Evolutionary conservation across 2,113 vertebrate species (phyloP), one percentile per base, ranked within the genome.

Genomic region (Ammodramus savannarum): DNA sequence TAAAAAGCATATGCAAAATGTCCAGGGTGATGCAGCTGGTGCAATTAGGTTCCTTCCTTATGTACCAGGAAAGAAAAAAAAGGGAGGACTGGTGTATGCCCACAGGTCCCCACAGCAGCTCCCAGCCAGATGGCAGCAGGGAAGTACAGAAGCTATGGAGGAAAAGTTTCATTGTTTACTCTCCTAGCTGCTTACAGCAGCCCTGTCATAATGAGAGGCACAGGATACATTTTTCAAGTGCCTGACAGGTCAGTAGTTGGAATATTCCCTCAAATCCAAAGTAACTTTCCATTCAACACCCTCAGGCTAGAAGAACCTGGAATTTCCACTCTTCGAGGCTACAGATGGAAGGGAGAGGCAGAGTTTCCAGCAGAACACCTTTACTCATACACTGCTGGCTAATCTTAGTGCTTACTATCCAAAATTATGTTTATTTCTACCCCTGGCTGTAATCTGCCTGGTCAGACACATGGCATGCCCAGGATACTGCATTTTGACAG

Each of bases 91-190:
- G 71, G 66, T 58, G 65, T 16, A 36, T 59, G 67, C 78, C 89
- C 68, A 29, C 2, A n/a, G 54, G 66, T 73, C 69, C 77, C 44
- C 0, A 0, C 0, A 3, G 89, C 85, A 87, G 81, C 63, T 85
- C 82, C 85, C 78, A 80, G 93, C 31, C 89, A 91, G 93, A 96
- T 63, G 87, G 95, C 82, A 83, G 76, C 62, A 76, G 87, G 29
- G 20, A 90, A 92, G 36, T 18, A 32, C 20, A 61, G 84, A 38
- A 61, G 34, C 72, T 82, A 23, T 0, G 0, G 58, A 49, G 31
- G 65, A 55, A 23, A 89, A 82, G 61, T 81, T 85, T 72, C 76
- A 77, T 90, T 82, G 62, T 82, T 72, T 31, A 26, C 55, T 62
- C 51, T 76, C 17, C 21, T 17, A 31, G 62, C 49, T 63, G 18